Percentiles rank a stretch among this genome's conserved stretches.
phyloP scores from a whole-genome alignment of 2,797 vertebrate species.

The Anas capensis region DNA sequence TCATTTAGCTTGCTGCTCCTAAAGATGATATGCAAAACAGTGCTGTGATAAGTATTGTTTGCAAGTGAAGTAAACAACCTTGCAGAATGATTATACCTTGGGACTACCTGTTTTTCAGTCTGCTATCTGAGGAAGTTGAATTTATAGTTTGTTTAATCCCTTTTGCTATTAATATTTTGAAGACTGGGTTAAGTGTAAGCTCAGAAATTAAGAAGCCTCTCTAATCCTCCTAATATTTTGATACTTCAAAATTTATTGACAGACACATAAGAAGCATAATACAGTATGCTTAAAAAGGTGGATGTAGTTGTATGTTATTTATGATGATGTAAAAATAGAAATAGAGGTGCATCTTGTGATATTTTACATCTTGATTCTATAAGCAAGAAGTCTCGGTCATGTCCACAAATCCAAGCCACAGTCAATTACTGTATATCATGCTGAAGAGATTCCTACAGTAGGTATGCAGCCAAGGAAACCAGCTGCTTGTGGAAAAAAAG shows the following conservation, averaged over 20 bases:
- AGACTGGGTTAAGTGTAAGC: constrained; percentile 15
- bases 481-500: background rate
- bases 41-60: constrained; percentile 15
- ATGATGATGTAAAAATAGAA: background rate
- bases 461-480: background rate
- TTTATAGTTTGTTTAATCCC: constrained; percentile 27
- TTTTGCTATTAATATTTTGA: constrained; percentile 56
- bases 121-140: constrained; percentile 4
- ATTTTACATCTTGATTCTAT: background rate
- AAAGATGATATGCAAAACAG: background rate
- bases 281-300: background rate
- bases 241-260: constrained; percentile 53
- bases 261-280: background rate
- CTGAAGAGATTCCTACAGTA: background rate
- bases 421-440: background rate
- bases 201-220: constrained; percentile 37
- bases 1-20: background rate
- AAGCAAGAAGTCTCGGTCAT: background rate
- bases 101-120: constrained; percentile 8
- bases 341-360: background rate
- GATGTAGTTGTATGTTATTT: background rate
- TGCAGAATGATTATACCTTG: background rate
- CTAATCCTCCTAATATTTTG: constrained; percentile 44
- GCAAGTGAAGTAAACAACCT: background rate
- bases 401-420: background rate